Base-by-base conservation (phyloP, 2,888 invertebrate genomes). In the Tineola bisselliella region DNA sequence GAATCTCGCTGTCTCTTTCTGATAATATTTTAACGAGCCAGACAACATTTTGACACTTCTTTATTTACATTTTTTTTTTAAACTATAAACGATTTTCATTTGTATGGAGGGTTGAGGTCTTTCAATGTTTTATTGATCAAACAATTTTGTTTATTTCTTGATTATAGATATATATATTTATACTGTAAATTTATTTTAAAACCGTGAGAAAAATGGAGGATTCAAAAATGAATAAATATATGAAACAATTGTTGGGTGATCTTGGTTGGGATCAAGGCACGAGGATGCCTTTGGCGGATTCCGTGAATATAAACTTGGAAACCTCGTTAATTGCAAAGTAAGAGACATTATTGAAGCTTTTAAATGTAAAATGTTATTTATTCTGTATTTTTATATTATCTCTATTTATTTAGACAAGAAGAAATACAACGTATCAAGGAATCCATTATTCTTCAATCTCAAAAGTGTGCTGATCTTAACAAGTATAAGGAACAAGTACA, bases 211-310 rank as follows among this genome's bases (percentile, higher is more conserved):
- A 48, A 48, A 57, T 61, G 54, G 56, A 15, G 19, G 30, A 48
- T 6, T 8, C 33, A n/a, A 61, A 61, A 56, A 25, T 61, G 38
- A 33, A 31, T 25, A 56, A 43, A 44, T 54, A 61, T 38, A 88
- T 93, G 71, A 87, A 89, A 48, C 89, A 91, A 67, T 83, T 93
- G 62, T 77, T 94, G 62, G 89, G 89, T 65, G 88, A 91, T 66
- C 82, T 94, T 62, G 94, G 93, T 1, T 94, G 93, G 92, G 88
- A 89, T 62, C 90, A 92, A 69, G 94, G 94, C 6, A 93, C 93
- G 63, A 91, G 92, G 70, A 89, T 94, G 67, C 95, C 95, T 2
- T 89, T 95, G 64, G 93, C 95, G 0, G 93, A 93, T 79, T 88
- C 90, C 52, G 92, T 92, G 69, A 95, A 95, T 62, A 79, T 84